phyloP scores from a whole-genome alignment of 2,888 invertebrate species.

The Acanthosepion pharaonis region DNA sequence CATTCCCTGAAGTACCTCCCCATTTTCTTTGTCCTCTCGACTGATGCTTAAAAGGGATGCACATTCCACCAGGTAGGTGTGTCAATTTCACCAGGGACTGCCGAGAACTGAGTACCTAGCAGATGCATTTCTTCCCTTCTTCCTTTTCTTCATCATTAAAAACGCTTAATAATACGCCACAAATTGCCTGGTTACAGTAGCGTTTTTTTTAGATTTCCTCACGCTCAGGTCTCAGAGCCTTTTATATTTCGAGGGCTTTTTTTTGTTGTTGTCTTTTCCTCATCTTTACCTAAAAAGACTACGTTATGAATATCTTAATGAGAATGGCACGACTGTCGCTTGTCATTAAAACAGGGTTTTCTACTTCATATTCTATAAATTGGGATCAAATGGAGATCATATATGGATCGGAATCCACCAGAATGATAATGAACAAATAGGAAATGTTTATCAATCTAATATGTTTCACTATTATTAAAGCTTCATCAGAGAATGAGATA shows the following conservation, averaged over 20 bases:
- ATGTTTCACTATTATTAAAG: too few relatives aligned
- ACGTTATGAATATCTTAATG: neutral
- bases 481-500: too few relatives aligned
- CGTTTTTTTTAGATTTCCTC: neutral
- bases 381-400: too few relatives aligned
- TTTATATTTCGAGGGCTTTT: neutral
- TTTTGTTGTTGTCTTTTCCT: neutral
- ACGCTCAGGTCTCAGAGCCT: neutral
- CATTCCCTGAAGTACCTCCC: neutral
- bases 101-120: neutral
- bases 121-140: neutral
- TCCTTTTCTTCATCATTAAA: neutral
- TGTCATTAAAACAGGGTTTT: too few relatives aligned
- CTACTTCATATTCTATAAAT: too few relatives aligned
- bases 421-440: too few relatives aligned
- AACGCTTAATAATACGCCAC: neutral
- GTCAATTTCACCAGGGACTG: neutral
- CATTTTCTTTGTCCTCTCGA: neutral
- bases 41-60: neutral
- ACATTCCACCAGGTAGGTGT: slow-evolving; percentile 33
- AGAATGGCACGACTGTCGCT: too few relatives aligned
- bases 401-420: too few relatives aligned
- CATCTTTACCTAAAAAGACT: neutral
- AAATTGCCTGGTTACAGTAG: neutral
- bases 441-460: too few relatives aligned